These are phyloP conservation scores for Moxostoma hubbsi DNA, from an alignment of 2,797 vertebrate species.

Conservation along the genomic window DNA sequence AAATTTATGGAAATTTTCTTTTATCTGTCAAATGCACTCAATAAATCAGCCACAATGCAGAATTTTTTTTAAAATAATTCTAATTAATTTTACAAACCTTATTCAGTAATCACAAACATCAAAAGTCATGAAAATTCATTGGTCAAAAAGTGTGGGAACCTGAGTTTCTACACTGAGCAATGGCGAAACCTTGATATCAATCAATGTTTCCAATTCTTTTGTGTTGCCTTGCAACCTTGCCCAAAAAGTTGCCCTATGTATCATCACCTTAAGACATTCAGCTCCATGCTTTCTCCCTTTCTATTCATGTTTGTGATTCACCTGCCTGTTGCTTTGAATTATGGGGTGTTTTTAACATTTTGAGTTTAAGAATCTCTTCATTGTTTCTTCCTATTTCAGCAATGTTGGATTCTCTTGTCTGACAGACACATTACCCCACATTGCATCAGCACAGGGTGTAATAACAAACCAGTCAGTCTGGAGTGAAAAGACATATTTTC, in stretches of 20 bases:
- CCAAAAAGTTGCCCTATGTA: constrained; percentile 31
- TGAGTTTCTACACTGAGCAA: background rate
- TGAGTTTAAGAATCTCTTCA: constrained; percentile 18
- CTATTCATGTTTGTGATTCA: constrained; percentile 16
- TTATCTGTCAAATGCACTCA: too few species aligned
- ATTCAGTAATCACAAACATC: too few species aligned
- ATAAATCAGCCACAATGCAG: too few species aligned
- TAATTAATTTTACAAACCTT: too few species aligned
- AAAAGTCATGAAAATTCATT: too few species aligned
- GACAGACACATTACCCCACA: constrained; percentile 28
- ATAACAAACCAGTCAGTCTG: constrained; percentile 37
- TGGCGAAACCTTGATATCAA: background rate
- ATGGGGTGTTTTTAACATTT: background rate
- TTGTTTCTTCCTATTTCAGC: constrained; percentile 20
- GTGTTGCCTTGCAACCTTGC: constrained; percentile 23
- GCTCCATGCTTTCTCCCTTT: background rate
- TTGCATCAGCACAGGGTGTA: constrained; percentile 44
- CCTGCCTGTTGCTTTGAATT: constrained; percentile 16
- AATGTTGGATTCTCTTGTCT: constrained; percentile 25
- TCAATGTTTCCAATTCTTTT: background rate
- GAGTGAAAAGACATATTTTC: background rate
- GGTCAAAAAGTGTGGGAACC: too few species aligned
- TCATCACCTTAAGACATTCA: constrained; percentile 27
- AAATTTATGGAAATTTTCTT: too few species aligned
- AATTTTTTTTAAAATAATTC: too few species aligned